Evolutionary conservation across 2,113 vertebrate genomes (phyloP).

Genomic region (Ancistrus triradiatus): DNA sequence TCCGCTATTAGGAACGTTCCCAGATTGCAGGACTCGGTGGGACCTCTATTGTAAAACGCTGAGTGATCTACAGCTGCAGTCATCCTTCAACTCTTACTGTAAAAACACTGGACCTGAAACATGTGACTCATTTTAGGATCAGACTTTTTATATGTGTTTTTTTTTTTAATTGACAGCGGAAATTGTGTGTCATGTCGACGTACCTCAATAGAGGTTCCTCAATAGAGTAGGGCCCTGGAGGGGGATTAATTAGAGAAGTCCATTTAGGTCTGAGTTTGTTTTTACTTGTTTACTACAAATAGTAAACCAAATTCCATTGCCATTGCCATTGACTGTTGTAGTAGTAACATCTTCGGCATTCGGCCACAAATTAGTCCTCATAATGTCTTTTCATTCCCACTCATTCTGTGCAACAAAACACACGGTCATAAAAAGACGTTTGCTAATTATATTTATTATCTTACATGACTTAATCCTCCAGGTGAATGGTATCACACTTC

Average conservation of each 20-base stretch:
- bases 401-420: neutral
- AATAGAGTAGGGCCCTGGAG: slow-evolving; percentile 2
- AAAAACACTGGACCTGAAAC: slow-evolving; percentile 41
- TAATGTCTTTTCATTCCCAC: neutral
- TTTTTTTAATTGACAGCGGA: slow-evolving; percentile 58
- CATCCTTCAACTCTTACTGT: slow-evolving; percentile 34
- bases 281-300: slow-evolving; percentile 15
- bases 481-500: no score
- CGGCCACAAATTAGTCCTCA: neutral
- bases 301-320: neutral
- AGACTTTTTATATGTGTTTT: slow-evolving; percentile 53
- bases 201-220: slow-evolving; percentile 22
- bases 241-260: slow-evolving; percentile 52
- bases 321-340: neutral
- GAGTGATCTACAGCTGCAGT: slow-evolving; percentile 38
- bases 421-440: no score
- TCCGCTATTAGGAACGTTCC: slow-evolving; percentile 23
- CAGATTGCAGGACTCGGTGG: slow-evolving; percentile 20
- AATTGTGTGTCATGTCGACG: slow-evolving; percentile 59
- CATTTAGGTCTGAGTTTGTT: slow-evolving; percentile 37
- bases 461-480: no score
- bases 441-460: no score
- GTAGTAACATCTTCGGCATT: neutral
- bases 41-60: slow-evolving; percentile 11
- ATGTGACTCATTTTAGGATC: slow-evolving; percentile 53